A percentile compares a stretch with the other conserved stretches of the same genome.
Evolutionary conservation across 2,888 invertebrate genomes (phyloP).

Genomic region (Lasioglossum lativentre): DNA sequence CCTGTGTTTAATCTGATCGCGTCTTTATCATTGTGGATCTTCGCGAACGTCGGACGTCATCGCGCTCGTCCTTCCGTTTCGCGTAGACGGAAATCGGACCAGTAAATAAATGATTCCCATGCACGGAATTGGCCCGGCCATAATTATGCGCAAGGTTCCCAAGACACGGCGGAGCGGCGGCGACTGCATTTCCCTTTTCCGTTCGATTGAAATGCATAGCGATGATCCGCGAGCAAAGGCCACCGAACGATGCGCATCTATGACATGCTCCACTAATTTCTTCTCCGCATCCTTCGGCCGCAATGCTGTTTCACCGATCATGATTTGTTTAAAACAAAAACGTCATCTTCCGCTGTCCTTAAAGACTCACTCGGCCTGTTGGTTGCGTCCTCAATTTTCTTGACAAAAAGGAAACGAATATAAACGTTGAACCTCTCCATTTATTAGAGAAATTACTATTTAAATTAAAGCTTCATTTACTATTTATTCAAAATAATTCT

Average conservation of each 20-base stretch:
- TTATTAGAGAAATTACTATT: neutral
- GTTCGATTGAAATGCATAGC: constrained; percentile 69
- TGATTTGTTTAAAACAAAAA: neutral
- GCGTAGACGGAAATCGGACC: constrained; percentile 26
- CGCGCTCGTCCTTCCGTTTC: constrained; percentile 34
- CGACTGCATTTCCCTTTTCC: constrained; percentile 64
- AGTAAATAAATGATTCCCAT: constrained; percentile 64
- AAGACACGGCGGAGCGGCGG: no score
- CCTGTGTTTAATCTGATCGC: neutral
- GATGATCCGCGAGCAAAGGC: constrained; percentile 58
- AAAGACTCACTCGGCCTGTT: neutral
- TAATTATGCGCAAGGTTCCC: constrained; percentile 67
- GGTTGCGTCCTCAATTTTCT: neutral
- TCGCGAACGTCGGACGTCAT: constrained; percentile 2
- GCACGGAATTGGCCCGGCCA: constrained; percentile 55
- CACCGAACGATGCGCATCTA: constrained; percentile 27
- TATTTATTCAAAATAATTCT: neutral
- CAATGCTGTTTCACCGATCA: neutral
- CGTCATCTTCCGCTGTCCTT: neutral
- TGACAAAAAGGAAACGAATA: no score
- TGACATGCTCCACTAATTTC: constrained; percentile 23
- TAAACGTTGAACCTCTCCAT: no score
- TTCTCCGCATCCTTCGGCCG: neutral
- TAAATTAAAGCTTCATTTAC: neutral
- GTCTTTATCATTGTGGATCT: neutral